Evolutionary conservation across 1,140 invertebrate genomes (phyloP).

Genomic region (Telenomus remus): DNA sequence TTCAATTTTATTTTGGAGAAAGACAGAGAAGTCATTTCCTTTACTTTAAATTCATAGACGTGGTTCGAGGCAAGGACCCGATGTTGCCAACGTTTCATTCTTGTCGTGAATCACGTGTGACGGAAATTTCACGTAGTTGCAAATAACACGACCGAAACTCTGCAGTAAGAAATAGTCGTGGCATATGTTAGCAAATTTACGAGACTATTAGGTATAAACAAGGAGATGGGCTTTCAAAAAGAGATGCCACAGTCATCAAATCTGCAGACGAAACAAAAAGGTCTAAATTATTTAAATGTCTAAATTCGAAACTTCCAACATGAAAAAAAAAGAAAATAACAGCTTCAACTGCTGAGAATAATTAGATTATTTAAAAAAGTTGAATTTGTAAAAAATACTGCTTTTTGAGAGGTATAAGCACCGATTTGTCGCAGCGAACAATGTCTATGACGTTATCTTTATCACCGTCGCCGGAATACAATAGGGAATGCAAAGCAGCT

Average conservation of each 20-base stretch:
- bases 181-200: conserved; percentile 27
- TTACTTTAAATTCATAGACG: no score
- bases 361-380: no score
- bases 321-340: no score
- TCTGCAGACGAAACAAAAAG: no score
- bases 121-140: conserved; percentile 38
- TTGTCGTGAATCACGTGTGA: conserved; percentile 35
- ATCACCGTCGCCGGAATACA: conserved; percentile 19
- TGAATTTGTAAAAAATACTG: no score
- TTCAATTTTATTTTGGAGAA: no score
- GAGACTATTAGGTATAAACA: conserved; percentile 33
- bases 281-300: no score
- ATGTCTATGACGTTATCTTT: conserved; percentile 17
- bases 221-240: conserved; percentile 6
- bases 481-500: conserved; percentile 14
- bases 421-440: background rate
- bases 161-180: conserved; percentile 26
- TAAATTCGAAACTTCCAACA: no score
- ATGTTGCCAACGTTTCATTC: conserved; percentile 19
- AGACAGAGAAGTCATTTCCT: no score
- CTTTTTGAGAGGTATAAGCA: no score
- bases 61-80: background rate
- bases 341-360: no score
- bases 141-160: conserved; percentile 38
- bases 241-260: background rate